A percentile compares a stretch with the other conserved stretches of the same genome.
Evolutionary conservation across 1,140 invertebrate species (phyloP).

Genomic region (Drosophila burlai): DNA sequence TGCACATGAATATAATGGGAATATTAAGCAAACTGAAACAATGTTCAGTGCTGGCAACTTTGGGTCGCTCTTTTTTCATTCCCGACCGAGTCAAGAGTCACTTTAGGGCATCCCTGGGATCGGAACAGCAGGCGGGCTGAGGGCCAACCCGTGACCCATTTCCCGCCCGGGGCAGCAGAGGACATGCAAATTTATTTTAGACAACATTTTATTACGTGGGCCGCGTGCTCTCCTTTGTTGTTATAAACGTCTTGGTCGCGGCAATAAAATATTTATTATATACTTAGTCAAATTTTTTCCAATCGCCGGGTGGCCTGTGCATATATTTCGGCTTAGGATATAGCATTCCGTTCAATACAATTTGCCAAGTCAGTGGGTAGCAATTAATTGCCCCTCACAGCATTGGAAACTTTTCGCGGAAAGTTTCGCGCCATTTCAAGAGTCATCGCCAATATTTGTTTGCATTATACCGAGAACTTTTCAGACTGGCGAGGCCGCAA

Average conservation of each 20-base stretch:
- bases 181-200: constrained; percentile 42
- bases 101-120: constrained; percentile 41
- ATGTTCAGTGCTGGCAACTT: constrained; percentile 8
- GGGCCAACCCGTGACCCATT: not conserved
- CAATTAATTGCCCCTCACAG: constrained; percentile 60
- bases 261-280: constrained; percentile 49
- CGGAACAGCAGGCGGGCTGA: not conserved
- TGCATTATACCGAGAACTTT: constrained; percentile 43
- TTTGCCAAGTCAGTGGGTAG: constrained; percentile 52
- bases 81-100: constrained; percentile 13
- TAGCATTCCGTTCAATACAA: constrained; percentile 26
- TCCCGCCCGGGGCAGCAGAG: not conserved
- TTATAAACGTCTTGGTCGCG: not conserved
- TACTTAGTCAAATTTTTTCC: constrained; percentile 28
- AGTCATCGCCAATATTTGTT: constrained; percentile 66
- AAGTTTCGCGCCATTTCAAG: constrained; percentile 35
- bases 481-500: constrained; percentile 29
- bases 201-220: constrained; percentile 23
- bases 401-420: constrained; percentile 44
- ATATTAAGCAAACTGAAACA: constrained; percentile 24
- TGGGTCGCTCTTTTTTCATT: not conserved
- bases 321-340: constrained; percentile 2
- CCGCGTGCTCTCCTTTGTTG: not conserved
- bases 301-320: constrained; percentile 12
- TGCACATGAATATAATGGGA: constrained; percentile 13